Percentiles rank a stretch among this genome's conserved stretches.
phyloP scores from a whole-genome alignment of 1,140 invertebrate species.

The Ceratoteleas bidentatus region DNA sequence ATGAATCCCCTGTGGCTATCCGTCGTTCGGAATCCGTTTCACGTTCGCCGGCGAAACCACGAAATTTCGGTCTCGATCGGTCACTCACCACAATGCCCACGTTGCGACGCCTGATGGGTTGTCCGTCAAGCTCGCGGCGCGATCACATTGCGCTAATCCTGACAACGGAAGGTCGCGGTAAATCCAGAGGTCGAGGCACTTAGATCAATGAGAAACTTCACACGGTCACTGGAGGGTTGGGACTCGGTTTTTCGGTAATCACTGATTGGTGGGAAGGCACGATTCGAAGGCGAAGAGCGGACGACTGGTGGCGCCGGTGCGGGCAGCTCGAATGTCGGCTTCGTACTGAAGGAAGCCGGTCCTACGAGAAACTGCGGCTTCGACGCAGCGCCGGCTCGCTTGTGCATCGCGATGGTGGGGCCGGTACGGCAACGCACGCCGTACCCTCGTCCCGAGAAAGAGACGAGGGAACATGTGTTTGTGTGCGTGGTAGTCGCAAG shows the following conservation, averaged over 20 bases:
- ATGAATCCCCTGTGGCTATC: no score
- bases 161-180: neutral
- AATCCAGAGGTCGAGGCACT: slow-evolving; percentile 35
- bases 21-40: no score
- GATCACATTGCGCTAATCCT: no score
- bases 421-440: slow-evolving; percentile 56
- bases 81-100: no score
- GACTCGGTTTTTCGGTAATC: slow-evolving; percentile 19
- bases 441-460: slow-evolving; percentile 44
- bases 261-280: slow-evolving; percentile 39
- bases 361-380: slow-evolving; percentile 69
- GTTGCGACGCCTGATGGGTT: no score
- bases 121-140: no score
- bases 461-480: slow-evolving; percentile 40
- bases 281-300: slow-evolving; percentile 32
- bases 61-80: no score
- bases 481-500: slow-evolving; percentile 32
- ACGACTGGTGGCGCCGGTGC: slow-evolving; percentile 71
- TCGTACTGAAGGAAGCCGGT: slow-evolving; percentile 76
- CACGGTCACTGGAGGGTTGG: slow-evolving; percentile 28
- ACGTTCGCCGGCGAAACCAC: no score
- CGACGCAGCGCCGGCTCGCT: slow-evolving; percentile 66
- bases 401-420: slow-evolving; percentile 65
- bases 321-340: slow-evolving; percentile 75
- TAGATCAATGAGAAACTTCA: slow-evolving; percentile 32